These are phyloP conservation scores for Malurus leucopterus DNA, from an alignment of 2,797 vertebrate species.

Conservation along the genomic window DNA sequence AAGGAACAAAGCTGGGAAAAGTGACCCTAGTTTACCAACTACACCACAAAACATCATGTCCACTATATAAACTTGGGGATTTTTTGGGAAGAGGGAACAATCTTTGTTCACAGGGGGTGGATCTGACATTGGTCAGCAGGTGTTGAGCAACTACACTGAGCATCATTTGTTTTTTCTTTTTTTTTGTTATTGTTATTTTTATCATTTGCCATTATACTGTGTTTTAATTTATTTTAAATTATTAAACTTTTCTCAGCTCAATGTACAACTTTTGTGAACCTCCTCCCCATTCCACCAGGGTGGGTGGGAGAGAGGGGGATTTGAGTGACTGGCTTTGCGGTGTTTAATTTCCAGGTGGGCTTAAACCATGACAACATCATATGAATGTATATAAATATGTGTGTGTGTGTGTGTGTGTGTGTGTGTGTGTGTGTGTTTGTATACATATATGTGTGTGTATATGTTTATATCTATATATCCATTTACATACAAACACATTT, in stretches of 20 bases:
- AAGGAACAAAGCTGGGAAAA: not conserved
- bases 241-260: not conserved
- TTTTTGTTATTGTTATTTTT: not conserved
- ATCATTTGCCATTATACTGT: not conserved
- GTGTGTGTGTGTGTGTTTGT: too few species aligned
- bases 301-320: accelerated
- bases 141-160: not conserved
- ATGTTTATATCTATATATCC: not conserved
- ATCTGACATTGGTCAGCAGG: not conserved
- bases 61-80: not conserved
- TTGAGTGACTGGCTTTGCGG: not conserved
- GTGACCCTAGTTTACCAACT: not conserved
- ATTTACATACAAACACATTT: not conserved
- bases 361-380: not conserved
- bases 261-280: not conserved
- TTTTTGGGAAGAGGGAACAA: not conserved
- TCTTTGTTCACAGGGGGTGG: accelerated
- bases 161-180: not conserved
- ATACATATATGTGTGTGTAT: accelerated
- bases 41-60: not conserved
- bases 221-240: not conserved
- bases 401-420: too few species aligned
- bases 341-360: not conserved
- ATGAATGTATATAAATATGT: not conserved
- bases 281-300: not conserved